Conservation (phyloP, 2,113 vertebrate genomes). For the Pyxicephalus adspersus region DNA sequence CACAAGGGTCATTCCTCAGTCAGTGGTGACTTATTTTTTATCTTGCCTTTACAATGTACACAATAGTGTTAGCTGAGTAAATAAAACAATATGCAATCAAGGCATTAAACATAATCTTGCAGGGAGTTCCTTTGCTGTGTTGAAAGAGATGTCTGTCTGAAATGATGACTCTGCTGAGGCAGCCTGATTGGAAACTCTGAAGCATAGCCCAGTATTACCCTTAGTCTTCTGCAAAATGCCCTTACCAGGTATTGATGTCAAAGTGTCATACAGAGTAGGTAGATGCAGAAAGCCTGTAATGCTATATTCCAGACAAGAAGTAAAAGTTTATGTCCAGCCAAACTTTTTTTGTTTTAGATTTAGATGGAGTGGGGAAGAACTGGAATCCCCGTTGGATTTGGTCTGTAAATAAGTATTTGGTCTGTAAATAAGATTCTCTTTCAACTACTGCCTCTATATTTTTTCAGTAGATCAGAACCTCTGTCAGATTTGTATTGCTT, state of each 20-base stretch:
- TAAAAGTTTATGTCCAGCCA: too few species aligned
- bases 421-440: too few species aligned
- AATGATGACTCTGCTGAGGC: slow-evolving; percentile 23
- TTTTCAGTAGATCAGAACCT: too few species aligned
- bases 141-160: slow-evolving; percentile 2
- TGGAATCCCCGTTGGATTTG: too few species aligned
- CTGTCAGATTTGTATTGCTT: too few species aligned
- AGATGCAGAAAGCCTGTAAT: neutral
- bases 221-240: neutral
- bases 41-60: neutral
- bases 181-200: slow-evolving; percentile 1
- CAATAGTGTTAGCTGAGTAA: slow-evolving; percentile 10
- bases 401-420: too few species aligned
- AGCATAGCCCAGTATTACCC: neutral
- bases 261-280: neutral
- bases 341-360: too few species aligned
- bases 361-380: too few species aligned
- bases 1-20: slow-evolving; percentile 2
- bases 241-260: neutral
- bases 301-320: too few species aligned
- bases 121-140: slow-evolving; percentile 1
- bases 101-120: slow-evolving; percentile 23
- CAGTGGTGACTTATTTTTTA: neutral
- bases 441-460: too few species aligned
- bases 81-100: slow-evolving; percentile 23